Percentiles rank a stretch among this genome's conserved stretches.
Conservation (phyloP, 2,888 invertebrate genomes). For the Parelbella ahira region DNA sequence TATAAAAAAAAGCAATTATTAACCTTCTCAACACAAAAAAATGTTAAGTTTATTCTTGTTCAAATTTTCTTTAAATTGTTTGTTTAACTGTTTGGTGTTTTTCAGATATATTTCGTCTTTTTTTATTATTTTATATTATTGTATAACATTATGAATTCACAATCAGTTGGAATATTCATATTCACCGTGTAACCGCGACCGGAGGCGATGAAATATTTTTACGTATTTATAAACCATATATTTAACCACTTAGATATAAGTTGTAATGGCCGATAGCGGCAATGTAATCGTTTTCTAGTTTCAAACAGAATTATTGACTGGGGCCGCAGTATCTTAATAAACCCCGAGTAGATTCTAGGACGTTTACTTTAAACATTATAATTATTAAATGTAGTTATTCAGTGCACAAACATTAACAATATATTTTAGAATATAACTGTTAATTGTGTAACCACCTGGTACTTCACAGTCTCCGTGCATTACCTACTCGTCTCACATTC, state of each 20-base stretch:
- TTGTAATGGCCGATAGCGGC: conserved; percentile 9
- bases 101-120: too few species aligned
- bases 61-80: too few species aligned
- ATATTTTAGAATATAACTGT: conserved; percentile 12
- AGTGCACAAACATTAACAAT: conserved; percentile 19
- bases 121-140: too few species aligned
- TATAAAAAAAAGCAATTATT: too few species aligned
- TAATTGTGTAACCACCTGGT: conserved; percentile 3
- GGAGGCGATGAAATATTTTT: conserved; percentile 11
- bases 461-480: too few species aligned
- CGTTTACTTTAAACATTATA: conserved; percentile 14
- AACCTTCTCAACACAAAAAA: too few species aligned
- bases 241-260: conserved; percentile 19
- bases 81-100: too few species aligned
- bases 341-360: conserved; percentile 8
- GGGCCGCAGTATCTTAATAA: conserved; percentile 14
- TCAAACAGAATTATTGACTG: conserved; percentile 7
- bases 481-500: too few species aligned
- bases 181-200: neutral
- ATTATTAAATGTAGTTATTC: conserved; percentile 20
- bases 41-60: too few species aligned
- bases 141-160: too few species aligned
- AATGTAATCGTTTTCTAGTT: conserved; percentile 22
- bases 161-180: too few species aligned
- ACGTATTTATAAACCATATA: conserved; percentile 20